Base-by-base conservation (phyloP, 2,113 vertebrate genomes). In the Alethe castanea region DNA sequence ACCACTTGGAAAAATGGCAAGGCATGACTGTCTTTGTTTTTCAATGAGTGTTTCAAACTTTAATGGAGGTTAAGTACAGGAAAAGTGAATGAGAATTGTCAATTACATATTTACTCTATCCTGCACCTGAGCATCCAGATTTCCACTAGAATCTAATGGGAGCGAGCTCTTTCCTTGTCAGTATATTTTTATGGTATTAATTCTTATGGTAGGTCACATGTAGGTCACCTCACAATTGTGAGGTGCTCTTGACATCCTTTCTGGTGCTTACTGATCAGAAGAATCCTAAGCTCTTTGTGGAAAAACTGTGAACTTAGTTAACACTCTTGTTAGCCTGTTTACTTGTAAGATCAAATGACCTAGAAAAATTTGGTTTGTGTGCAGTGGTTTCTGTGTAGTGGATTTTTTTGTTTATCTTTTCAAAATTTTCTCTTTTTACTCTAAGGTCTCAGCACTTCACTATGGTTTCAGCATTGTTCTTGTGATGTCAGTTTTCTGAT, bases 311-410 rank as follows among this genome's bases (percentile, higher is more conserved):
- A 87, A 52, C 7, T 45, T 67, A 18, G 3, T 77, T 92, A 42
- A 35, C 1, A 2, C 14, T 84, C 12, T 65, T 29, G 29, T 19
- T 40, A 65, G n/a, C 25, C 29, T 48, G 15, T 48, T 65, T 54
- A n/a, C 29, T 65, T 40, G n/a, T 48, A 65, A 40, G 12, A 26
- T 65, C 36, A n/a, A 67, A 56, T 36, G 6, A 52, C 4, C 19
- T 67, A 36, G n/a, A 38, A 81, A 24, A 76, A 2, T 10, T 44
- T 1, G 4, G 7, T n/a, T 80, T 90, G 31, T 0, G 0, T 48
- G 11, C 14, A 7, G 9, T 25, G 14, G 7, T 4, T 81, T 77
- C 65, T 79, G 3, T 78, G 48, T 57, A 35, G 8, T n/a, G 8
- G 2, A 4, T 2, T 24, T 72, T 56, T 53, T 61, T 56, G 1